These are phyloP conservation scores for Sarcoramphus papa DNA, from an alignment of 2,797 vertebrate genomes.

Conservation along the genomic window DNA sequence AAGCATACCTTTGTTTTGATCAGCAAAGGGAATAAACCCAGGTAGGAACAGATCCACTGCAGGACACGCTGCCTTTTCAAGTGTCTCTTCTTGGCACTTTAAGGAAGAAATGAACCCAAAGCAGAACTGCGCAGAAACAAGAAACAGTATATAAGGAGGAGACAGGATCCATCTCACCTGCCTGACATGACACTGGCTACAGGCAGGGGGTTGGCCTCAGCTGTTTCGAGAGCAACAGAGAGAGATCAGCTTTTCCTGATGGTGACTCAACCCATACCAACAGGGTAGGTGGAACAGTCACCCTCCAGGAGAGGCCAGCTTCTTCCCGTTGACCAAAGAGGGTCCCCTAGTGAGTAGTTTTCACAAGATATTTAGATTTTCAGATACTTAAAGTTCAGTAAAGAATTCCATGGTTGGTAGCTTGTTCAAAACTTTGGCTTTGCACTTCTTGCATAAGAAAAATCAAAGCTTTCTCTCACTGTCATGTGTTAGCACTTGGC, in stretches of 20 bases:
- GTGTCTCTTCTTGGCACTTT: not conserved
- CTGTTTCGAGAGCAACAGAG: not conserved
- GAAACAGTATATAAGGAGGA: not conserved
- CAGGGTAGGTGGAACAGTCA: too few species aligned
- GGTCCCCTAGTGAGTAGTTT: not conserved
- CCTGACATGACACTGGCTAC: not conserved
- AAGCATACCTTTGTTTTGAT: not conserved
- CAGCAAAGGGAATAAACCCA: not conserved
- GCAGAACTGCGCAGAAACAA: not conserved
- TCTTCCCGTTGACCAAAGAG: rapidly evolving
- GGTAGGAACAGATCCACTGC: not conserved
- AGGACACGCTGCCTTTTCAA: not conserved
- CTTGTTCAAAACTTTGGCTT: not conserved
- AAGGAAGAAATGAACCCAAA: not conserved
- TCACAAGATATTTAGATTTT: not conserved
- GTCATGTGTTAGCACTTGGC: not conserved
- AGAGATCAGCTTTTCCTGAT: not conserved
- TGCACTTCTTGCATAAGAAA: not conserved
- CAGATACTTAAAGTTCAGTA: not conserved
- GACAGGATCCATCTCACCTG: not conserved
- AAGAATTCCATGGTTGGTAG: not conserved
- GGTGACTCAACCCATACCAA: not conserved
- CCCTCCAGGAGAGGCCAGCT: not conserved
- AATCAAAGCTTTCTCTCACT: constrained; percentile 14
- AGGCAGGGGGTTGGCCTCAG: not conserved